phyloP scores from a whole-genome alignment of 2,888 invertebrate species.

The Drosophila macrospina region DNA sequence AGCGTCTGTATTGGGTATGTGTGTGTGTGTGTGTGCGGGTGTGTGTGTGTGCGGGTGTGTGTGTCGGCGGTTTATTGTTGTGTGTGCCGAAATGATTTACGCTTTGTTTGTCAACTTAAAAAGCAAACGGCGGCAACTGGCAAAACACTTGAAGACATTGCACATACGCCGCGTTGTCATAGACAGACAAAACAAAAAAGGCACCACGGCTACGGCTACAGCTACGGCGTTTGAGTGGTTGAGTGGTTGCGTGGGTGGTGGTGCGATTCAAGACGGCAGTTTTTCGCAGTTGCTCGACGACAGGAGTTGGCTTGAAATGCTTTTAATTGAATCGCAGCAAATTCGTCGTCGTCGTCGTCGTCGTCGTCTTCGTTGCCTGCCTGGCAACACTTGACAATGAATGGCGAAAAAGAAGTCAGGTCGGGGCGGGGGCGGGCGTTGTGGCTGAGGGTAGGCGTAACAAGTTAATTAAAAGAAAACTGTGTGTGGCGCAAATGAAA shows the following conservation, averaged over 20 bases:
- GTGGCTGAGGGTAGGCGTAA: slow-evolving; percentile 39
- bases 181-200: slow-evolving; percentile 53
- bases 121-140: slow-evolving; percentile 68
- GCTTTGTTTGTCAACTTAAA: slow-evolving; percentile 81
- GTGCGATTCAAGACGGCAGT: slow-evolving; percentile 5
- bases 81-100: slow-evolving; percentile 79
- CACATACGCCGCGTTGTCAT: slow-evolving; percentile 76
- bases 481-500: slow-evolving; percentile 75
- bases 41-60: background rate
- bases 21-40: slow-evolving; percentile 13
- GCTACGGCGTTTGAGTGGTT: slow-evolving; percentile 11
- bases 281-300: slow-evolving; percentile 21
- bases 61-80: slow-evolving; percentile 66
- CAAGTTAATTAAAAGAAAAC: slow-evolving; percentile 80
- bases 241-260: background rate
- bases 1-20: slow-evolving; percentile 26
- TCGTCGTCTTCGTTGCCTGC: too few species aligned
- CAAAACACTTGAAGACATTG: slow-evolving; percentile 58
- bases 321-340: slow-evolving; percentile 73
- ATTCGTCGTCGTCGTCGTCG: slow-evolving; percentile 46
- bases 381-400: slow-evolving; percentile 75
- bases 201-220: slow-evolving; percentile 42
- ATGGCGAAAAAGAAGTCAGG: slow-evolving; percentile 46
- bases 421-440: background rate
- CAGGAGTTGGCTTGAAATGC: slow-evolving; percentile 57